phyloP scores from a whole-genome alignment of 2,888 invertebrate genomes.

The Cheilosia impressa region DNA sequence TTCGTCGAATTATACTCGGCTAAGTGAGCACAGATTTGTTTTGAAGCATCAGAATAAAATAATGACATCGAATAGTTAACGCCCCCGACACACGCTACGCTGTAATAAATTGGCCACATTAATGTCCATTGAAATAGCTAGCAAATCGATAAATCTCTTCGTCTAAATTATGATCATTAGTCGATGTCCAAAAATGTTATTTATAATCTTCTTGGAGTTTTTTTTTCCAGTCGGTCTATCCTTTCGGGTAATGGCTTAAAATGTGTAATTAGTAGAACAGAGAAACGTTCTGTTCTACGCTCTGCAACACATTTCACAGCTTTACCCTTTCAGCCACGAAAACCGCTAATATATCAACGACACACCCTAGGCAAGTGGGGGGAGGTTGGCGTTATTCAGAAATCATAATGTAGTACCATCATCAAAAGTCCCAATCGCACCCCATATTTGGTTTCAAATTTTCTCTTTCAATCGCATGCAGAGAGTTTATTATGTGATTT shows the following conservation, averaged over 20 bases:
- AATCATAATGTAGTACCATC: neutral
- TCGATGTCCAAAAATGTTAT: slow-evolving; percentile 18
- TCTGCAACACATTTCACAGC: slow-evolving; percentile 6
- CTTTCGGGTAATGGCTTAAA: slow-evolving; percentile 41
- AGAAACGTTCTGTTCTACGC: neutral
- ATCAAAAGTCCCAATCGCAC: neutral
- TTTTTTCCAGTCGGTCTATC: neutral
- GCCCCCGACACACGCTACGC: slow-evolving; percentile 5
- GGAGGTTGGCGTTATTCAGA: neutral
- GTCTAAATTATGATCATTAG: slow-evolving; percentile 29
- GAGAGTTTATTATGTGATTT: slow-evolving; percentile 32
- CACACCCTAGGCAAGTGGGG: neutral
- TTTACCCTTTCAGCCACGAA: slow-evolving; percentile 1
- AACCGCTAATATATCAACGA: slow-evolving; percentile 18
- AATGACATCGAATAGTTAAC: neutral
- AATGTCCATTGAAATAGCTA: slow-evolving; percentile 13
- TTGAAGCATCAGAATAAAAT: neutral
- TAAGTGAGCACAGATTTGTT: neutral
- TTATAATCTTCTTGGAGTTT: slow-evolving; percentile 2
- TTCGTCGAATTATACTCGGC: neutral
- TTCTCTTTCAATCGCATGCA: slow-evolving; percentile 47
- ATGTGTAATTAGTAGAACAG: slow-evolving; percentile 30
- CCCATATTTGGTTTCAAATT: slow-evolving; percentile 10
- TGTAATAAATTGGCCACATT: slow-evolving; percentile 13
- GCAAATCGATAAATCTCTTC: slow-evolving; percentile 35